Evolutionary conservation across 2,113 vertebrate species (phyloP).

Genomic region (Hippocampus barbouri): DNA sequence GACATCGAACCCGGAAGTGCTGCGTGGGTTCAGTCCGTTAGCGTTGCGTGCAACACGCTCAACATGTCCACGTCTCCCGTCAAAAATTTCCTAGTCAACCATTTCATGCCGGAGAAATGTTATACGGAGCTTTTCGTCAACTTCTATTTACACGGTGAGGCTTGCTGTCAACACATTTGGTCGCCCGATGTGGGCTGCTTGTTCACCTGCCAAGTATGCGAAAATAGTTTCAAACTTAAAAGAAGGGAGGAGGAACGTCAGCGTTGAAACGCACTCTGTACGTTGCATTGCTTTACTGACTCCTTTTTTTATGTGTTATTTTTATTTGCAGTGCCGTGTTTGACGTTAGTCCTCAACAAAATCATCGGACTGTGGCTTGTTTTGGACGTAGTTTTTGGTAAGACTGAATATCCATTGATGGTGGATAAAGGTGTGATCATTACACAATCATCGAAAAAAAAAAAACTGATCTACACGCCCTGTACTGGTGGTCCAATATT

Average conservation of each 20-base stretch:
- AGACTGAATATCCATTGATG: slow-evolving; percentile 19
- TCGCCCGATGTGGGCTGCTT: background rate
- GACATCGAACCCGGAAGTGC: no score
- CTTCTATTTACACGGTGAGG: slow-evolving; percentile 77
- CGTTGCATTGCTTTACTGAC: no score
- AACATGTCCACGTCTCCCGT: slow-evolving; percentile 46
- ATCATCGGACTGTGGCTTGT: slow-evolving; percentile 74
- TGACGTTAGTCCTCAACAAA: slow-evolving; percentile 77
- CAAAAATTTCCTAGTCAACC: slow-evolving; percentile 66
- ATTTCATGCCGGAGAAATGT: slow-evolving; percentile 79
- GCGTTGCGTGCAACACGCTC: background rate
- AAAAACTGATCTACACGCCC: no score
- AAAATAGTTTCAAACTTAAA: background rate
- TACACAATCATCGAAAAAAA: no score
- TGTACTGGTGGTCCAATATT: no score
- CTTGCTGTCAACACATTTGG: background rate
- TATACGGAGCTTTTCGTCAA: slow-evolving; percentile 72
- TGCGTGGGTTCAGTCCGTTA: no score
- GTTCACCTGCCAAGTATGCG: background rate
- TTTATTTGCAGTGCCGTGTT: slow-evolving; percentile 71
- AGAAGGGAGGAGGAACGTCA: no score
- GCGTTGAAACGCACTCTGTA: background rate
- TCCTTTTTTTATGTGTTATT: background rate
- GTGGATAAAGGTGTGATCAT: no score
- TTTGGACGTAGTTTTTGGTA: slow-evolving; percentile 78